Conservation (phyloP, 2,797 vertebrate species). For the Gephyroberyx darwinii region DNA sequence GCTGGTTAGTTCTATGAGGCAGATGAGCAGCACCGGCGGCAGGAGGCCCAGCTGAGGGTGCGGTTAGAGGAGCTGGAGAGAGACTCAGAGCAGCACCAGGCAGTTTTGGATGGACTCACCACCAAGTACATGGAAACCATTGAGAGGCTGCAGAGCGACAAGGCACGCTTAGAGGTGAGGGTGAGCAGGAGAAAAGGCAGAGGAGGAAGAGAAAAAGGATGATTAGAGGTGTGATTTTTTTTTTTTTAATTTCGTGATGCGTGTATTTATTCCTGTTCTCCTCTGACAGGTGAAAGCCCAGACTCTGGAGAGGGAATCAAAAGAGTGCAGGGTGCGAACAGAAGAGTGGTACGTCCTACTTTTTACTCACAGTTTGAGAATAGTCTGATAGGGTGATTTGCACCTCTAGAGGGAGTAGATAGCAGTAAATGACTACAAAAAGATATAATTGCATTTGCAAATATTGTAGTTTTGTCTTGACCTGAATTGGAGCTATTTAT, state of each 20-base stretch:
- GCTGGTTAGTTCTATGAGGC: slow-evolving; percentile 90
- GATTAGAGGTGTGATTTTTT: too few species aligned
- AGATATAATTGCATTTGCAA: too few species aligned
- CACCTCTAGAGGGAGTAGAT: too few species aligned
- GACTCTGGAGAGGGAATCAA: slow-evolving; percentile 92
- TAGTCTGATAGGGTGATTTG: slow-evolving; percentile 2
- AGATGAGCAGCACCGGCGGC: slow-evolving; percentile 89
- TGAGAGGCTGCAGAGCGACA: slow-evolving; percentile 92
- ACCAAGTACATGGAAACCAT: slow-evolving; percentile 91
- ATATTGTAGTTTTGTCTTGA: not conserved
- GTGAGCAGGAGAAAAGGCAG: not conserved
- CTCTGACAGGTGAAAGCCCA: slow-evolving; percentile 89
- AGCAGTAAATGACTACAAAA: too few species aligned
- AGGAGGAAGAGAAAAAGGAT: not conserved
- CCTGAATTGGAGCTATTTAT: not conserved
- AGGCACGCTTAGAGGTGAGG: slow-evolving; percentile 92
- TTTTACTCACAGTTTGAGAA: slow-evolving; percentile 17
- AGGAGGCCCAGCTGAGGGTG: slow-evolving; percentile 85
- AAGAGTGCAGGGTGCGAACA: slow-evolving; percentile 92
- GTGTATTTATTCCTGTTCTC: not conserved
- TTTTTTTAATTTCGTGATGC: not conserved
- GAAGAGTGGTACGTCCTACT: slow-evolving; percentile 90
- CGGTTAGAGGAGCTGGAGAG: slow-evolving; percentile 87
- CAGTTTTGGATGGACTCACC: slow-evolving; percentile 88
- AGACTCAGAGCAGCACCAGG: slow-evolving; percentile 88